phyloP scores from a whole-genome alignment of 2,797 vertebrate genomes.

The Melanotaenia parkinsoni region DNA sequence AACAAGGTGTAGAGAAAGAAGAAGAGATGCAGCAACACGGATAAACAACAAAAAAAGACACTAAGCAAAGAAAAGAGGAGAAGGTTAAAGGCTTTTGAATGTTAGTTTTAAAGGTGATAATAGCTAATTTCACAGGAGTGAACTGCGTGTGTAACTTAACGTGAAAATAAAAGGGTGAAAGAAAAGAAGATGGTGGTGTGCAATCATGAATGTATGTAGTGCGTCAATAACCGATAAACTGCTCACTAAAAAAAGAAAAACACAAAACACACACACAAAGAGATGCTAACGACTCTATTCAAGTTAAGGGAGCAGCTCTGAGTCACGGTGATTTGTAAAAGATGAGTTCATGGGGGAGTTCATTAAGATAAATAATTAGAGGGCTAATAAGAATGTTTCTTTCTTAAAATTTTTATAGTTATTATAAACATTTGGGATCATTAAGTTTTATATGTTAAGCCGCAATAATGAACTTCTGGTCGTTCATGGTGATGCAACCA shows the following conservation, averaged over 20 bases:
- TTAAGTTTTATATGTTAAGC: background rate
- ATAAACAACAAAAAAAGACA: background rate
- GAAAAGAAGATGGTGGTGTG: background rate
- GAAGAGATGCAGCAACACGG: too few relatives aligned
- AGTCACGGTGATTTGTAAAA: constrained; percentile 12
- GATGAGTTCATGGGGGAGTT: constrained; percentile 30
- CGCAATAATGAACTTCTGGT: background rate
- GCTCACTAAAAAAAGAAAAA: constrained; percentile 10
- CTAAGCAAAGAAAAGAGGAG: background rate
- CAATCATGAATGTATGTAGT: background rate
- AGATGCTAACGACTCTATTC: constrained; percentile 2
- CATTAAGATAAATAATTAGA: constrained; percentile 41
- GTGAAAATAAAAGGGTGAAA: background rate
- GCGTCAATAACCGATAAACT: constrained; percentile 24
- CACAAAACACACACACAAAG: background rate
- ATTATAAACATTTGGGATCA: background rate
- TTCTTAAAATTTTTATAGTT: background rate
- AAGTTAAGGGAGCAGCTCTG: background rate
- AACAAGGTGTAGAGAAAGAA: background rate
- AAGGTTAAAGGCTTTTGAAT: background rate
- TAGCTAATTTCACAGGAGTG: background rate
- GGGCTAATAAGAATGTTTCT: constrained; percentile 5
- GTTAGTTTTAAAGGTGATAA: background rate
- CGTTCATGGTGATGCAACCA: too few relatives aligned
- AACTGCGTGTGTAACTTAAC: background rate